Base-by-base conservation (phyloP, 30 jellyfish, hydroid and myxozoan species). In the Morbakka virulenta region DNA sequence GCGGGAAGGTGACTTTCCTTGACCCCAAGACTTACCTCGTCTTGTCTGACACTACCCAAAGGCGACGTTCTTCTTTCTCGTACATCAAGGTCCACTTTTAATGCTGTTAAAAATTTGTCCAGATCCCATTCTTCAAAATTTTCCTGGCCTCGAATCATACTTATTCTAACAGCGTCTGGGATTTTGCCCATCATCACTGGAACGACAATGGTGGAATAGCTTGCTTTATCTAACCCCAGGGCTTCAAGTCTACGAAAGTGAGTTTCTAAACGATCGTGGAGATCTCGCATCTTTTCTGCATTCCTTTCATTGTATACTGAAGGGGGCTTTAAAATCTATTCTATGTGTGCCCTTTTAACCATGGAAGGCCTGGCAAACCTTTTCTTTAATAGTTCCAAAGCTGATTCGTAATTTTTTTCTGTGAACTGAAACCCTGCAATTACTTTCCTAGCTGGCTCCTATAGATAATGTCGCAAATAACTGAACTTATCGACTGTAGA, bases 361-460 rank as follows among this genome's bases (percentile, higher is more conserved):
- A 35, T 51, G 31, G 31, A 51, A 6, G 3, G 17, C 68, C 35
- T 51, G n/a, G 68, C 81, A 68, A 68, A 68, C 24, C 79, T 36
- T 14, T 29, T 4, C 21, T 64, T 28, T 64, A 64, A 28, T 9
- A 64, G 22, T 49, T 71, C 78, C 11, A 71, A 26, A 2, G 83
- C 83, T 33, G 83, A 3, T 9, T 3, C 83, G 28, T 71, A 71
- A 49, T 71, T 71, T 13, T 63, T 64, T 71, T 36, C 83, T 3
- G 83, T 35, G 14, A 64, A 30, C 21, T 35, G 83, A 4, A 71
- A 47, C 9, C 78, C 83, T 14, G 83, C 83, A 29, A 71, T 68
- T 6, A 51, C 81, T 2, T 32, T 13, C 31, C 32, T 51, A 6
- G 81, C 81, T 9, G 68, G 31, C 17, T 51, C 81, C 50, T 68